Evolutionary conservation across 2,888 invertebrate species (phyloP).

Genomic region (Ichneumoninae sp.): DNA sequence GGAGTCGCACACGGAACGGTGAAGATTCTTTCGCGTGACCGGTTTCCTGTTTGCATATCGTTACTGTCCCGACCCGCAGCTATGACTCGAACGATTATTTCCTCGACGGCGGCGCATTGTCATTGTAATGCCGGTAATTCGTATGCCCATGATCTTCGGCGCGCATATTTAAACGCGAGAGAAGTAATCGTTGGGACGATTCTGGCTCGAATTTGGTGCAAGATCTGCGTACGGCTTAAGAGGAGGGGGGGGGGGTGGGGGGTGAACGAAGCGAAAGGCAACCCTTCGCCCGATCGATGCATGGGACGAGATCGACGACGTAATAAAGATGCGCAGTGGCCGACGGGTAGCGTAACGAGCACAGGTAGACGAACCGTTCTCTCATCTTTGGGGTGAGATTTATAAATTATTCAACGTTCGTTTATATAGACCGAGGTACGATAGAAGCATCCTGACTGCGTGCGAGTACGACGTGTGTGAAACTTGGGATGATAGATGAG

Average conservation of each 20-base stretch:
- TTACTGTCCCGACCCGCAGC: not conserved
- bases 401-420: conserved; percentile 62
- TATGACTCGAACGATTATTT: conserved; percentile 63
- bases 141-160: conserved; percentile 42
- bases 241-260: too few species aligned
- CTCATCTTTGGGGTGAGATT: conserved; percentile 23
- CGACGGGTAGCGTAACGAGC: conserved; percentile 40
- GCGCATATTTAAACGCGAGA: not conserved
- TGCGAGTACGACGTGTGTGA: conserved; percentile 15
- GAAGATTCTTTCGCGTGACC: conserved; percentile 35
- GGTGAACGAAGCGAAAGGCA: conserved; percentile 10
- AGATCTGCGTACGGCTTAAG: not conserved
- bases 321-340: conserved; percentile 51
- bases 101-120: conserved; percentile 58
- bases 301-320: conserved; percentile 26
- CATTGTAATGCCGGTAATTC: conserved; percentile 63
- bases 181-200: conserved; percentile 27
- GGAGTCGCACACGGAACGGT: conserved; percentile 1
- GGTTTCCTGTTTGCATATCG: conserved; percentile 48
- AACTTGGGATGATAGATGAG: conserved; percentile 38
- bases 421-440: conserved; percentile 5
- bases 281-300: conserved; percentile 36
- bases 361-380: conserved; percentile 57
- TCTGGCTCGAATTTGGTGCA: conserved; percentile 12
- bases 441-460: not conserved